Conservation (phyloP, 2,888 invertebrate genomes). For the Tinea semifulvella region DNA sequence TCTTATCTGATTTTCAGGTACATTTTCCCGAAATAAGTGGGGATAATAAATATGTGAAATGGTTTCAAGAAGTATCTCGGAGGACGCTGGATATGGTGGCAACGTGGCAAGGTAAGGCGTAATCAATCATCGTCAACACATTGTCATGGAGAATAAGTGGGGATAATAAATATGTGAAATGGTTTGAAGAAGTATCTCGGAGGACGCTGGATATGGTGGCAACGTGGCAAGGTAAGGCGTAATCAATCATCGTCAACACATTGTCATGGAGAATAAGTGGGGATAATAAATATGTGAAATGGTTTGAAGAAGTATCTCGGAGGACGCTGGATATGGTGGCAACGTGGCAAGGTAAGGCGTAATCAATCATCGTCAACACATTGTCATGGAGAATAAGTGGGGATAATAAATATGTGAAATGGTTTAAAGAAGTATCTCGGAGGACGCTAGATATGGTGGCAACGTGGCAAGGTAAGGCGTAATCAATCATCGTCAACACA, state of each 20-base stretch:
- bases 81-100: slow-evolving; percentile 69
- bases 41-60: slow-evolving; percentile 46
- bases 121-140: too few species aligned
- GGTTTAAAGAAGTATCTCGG: slow-evolving; percentile 63
- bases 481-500: too few species aligned
- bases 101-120: slow-evolving; percentile 68
- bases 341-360: slow-evolving; percentile 68
- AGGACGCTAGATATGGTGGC: slow-evolving; percentile 69
- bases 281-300: slow-evolving; percentile 46
- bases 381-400: too few species aligned
- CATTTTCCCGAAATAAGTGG: slow-evolving; percentile 40
- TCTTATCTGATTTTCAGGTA: too few species aligned
- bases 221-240: slow-evolving; percentile 68
- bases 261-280: too few species aligned
- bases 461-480: slow-evolving; percentile 68
- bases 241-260: too few species aligned
- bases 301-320: slow-evolving; percentile 63
- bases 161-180: slow-evolving; percentile 46
- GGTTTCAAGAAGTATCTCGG: slow-evolving; percentile 63
- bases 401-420: slow-evolving; percentile 46
- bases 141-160: too few species aligned
- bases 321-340: slow-evolving; percentile 69
- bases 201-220: slow-evolving; percentile 69
- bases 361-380: too few species aligned
- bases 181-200: slow-evolving; percentile 63